Conservation (phyloP, 2,113 vertebrate species). For the Scopus umbretta region DNA sequence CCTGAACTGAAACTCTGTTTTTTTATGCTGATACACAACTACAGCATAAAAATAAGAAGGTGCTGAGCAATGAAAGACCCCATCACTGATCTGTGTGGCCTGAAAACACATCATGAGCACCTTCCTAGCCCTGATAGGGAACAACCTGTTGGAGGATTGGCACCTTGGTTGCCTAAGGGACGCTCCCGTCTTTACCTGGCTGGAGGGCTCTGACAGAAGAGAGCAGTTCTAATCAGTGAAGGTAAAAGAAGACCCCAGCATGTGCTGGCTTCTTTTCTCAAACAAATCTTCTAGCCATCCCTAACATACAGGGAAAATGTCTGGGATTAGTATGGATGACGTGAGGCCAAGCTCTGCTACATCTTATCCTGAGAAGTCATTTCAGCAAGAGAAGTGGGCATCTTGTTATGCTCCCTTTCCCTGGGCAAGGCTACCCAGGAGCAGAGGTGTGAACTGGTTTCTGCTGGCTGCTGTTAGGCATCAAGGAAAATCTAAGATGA, state of each 20-base stretch:
- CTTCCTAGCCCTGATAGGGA: fast-evolving
- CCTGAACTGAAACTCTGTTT: background rate
- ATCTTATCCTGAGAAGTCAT: background rate
- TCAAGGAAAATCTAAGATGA: background rate
- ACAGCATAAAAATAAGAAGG: background rate
- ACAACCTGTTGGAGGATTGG: background rate
- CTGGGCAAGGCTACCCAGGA: background rate
- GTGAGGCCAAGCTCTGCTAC: background rate
- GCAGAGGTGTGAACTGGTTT: background rate
- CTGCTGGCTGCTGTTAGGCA: background rate
- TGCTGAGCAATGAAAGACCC: background rate
- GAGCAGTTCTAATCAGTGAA: background rate
- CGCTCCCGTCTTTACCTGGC: background rate
- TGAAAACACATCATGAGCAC: background rate
- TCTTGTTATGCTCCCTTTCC: background rate
- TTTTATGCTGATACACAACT: background rate
- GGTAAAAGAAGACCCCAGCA: background rate
- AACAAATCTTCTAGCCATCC: background rate
- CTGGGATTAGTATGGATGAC: background rate
- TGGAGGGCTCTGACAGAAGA: background rate
- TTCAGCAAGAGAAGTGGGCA: background rate
- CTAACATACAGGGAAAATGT: background rate
- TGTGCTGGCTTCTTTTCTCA: background rate
- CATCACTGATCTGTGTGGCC: background rate
- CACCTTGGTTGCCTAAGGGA: background rate